Evolutionary conservation across 2,797 vertebrate genomes (phyloP), one percentile per base, ranked within the genome.

Genomic region (Pachyuromys duprasi): DNA sequence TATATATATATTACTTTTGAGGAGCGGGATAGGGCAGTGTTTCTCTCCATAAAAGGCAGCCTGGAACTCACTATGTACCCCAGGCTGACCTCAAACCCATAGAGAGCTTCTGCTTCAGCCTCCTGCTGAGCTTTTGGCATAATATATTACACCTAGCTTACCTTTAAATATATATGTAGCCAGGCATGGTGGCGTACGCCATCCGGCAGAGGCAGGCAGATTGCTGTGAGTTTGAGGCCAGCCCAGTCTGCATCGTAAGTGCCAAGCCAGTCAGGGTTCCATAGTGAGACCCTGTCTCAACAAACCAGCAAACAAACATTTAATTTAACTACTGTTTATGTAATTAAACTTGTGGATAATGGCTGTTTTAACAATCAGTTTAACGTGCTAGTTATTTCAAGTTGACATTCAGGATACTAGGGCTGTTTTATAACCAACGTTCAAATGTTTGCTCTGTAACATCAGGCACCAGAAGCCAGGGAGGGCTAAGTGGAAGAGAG

Each of bases 361-460:
- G 45, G 11, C 8, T 79, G 0, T 24, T 94, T 89, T 91, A 91
- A 78, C n/a, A 79, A 82, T 74, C 89, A 86, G 24, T 49, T 90
- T 96, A 91, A 90, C 39, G 57, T 80, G 79, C n/a, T 26, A 45
- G 33, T 91, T 95, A 45, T 83, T 81, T 4, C 20, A 75, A 87
- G 80, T 53, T 80, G 36, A 65, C 82, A 80, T 31, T 76, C 26
- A 81, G 42, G 15, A 84, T 87, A 76, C n/a, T 84, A 70, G 65
- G 53, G 84, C 36, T 13, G 22, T 81, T 93, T 76, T 81, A 80
- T 31, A 39, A 26, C 45, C 6, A 39, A 55, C 20, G 55, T 83
- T 95, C 89, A 89, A 93, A 93, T 63, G 53, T 93, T 78, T 78
- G 79, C 31, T 79, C 9, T 74, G 36, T 90, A 89, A 63, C 12